phyloP scores from a whole-genome alignment of 2,113 vertebrate genomes.

The Dipodomys stephensi region DNA sequence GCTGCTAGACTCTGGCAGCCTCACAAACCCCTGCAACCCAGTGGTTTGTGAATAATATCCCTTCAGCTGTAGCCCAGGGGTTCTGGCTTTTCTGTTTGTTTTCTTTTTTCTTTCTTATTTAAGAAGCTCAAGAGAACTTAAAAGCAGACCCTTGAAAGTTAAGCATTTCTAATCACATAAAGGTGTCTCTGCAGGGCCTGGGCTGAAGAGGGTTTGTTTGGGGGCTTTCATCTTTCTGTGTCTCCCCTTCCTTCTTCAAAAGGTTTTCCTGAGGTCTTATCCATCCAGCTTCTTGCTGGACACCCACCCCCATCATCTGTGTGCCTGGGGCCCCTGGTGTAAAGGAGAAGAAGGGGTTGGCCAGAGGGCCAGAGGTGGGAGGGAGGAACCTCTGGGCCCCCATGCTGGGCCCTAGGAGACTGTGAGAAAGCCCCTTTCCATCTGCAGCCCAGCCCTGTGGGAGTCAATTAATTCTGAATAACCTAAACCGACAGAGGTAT shows the following conservation, averaged over 20 bases:
- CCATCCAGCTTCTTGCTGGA: constrained; percentile 59
- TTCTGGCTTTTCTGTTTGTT: constrained; percentile 88
- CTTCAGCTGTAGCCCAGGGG: constrained; percentile 81
- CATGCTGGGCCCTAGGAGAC: constrained; percentile 87
- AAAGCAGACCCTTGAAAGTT: constrained; percentile 88
- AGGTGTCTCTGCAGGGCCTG: constrained; percentile 85
- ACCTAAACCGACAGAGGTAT: constrained; percentile 92
- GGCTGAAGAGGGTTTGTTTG: constrained; percentile 83
- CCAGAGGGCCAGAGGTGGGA: constrained; percentile 72
- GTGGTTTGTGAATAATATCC: constrained; percentile 83
- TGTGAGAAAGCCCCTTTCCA: constrained; percentile 88
- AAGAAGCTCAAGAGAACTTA: constrained; percentile 89
- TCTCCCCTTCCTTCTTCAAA: constrained; percentile 85
- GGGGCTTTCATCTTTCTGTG: constrained; percentile 85
- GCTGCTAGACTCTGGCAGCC: neutral
- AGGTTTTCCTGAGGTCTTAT: constrained; percentile 75
- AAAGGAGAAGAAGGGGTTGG: constrained; percentile 76
- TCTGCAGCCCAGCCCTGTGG: constrained; percentile 88
- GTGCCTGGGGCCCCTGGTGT: constrained; percentile 76
- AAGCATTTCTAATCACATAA: constrained; percentile 89
- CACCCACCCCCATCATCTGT: constrained; percentile 68
- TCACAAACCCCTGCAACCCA: constrained; percentile 68
- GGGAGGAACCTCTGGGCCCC: constrained; percentile 80
- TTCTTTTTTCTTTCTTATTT: constrained; percentile 89
- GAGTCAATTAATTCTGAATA: constrained; percentile 93